Conservation (phyloP, 2,113 vertebrate genomes). For the Craseonycteris thonglongyai region DNA sequence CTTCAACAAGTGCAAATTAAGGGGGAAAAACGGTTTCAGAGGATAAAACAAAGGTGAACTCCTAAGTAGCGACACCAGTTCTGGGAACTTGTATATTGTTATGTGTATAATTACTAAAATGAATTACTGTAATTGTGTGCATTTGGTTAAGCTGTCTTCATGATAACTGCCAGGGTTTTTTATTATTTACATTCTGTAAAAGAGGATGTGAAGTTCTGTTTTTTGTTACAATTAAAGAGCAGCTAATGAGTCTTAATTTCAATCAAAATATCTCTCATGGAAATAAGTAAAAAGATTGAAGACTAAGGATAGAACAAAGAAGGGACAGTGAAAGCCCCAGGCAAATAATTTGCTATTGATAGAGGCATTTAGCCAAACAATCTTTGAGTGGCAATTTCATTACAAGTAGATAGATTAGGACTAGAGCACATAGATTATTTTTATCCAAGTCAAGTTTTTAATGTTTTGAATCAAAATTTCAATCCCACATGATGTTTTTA, state of each 20-base stretch:
- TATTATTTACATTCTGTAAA: background rate
- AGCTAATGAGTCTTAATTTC: background rate
- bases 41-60: background rate
- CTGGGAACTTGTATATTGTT: fast-evolving
- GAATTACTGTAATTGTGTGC: background rate
- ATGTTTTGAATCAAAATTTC: background rate
- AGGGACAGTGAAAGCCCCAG: background rate
- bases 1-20: background rate
- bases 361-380: background rate
- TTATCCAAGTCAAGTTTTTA: background rate
- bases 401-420: background rate
- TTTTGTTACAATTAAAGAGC: background rate
- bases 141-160: background rate
- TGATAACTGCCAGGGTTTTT: background rate
- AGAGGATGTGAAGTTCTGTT: background rate
- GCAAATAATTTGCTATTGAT: background rate
- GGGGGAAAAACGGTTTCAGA: background rate
- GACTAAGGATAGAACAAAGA: background rate
- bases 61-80: background rate
- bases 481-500: background rate
- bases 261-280: background rate
- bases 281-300: background rate
- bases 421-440: background rate
- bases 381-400: background rate
- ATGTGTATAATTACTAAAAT: background rate